phyloP scores from a whole-genome alignment of 2,888 invertebrate genomes.

The Sturmia bella region DNA sequence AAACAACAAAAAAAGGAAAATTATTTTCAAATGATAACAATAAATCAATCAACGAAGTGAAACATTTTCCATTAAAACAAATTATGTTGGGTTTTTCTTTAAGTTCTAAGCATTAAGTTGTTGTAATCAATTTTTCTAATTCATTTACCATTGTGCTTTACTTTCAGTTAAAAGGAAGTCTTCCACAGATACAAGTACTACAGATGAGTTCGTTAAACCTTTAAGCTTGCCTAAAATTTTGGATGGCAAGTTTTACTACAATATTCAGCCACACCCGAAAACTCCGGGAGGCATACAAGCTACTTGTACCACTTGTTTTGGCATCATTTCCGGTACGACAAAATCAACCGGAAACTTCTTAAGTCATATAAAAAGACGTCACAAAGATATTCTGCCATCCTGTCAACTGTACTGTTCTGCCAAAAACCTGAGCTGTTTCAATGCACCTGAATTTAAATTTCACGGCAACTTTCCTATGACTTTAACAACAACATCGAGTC shows the following conservation, averaged over 20 bases:
- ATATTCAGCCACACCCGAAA: conserved; percentile 78
- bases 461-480: conserved; percentile 41
- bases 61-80: conserved; percentile 12
- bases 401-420: conserved; percentile 76
- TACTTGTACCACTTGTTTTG: conserved; percentile 78
- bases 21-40: conserved; percentile 25
- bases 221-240: conserved; percentile 77
- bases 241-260: conserved; percentile 78
- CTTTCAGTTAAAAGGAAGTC: conserved; percentile 50
- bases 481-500: conserved; percentile 27
- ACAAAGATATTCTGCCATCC: conserved; percentile 75
- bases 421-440: conserved; percentile 64
- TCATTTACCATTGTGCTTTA: conserved; percentile 46
- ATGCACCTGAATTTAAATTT: conserved; percentile 59
- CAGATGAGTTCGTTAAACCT: conserved; percentile 75
- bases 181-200: conserved; percentile 28
- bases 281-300: conserved; percentile 79
- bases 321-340: conserved; percentile 78
- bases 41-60: conserved; percentile 39
- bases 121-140: conserved; percentile 56
- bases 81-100: conserved; percentile 27
- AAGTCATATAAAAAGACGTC: conserved; percentile 78
- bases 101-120: neutral
- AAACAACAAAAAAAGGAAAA: too few relatives aligned
- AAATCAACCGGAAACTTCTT: conserved; percentile 79